A percentile compares a stretch with the other conserved stretches of the same genome.
Conservation (phyloP, 2,797 vertebrate species). For the Masticophis lateralis region DNA sequence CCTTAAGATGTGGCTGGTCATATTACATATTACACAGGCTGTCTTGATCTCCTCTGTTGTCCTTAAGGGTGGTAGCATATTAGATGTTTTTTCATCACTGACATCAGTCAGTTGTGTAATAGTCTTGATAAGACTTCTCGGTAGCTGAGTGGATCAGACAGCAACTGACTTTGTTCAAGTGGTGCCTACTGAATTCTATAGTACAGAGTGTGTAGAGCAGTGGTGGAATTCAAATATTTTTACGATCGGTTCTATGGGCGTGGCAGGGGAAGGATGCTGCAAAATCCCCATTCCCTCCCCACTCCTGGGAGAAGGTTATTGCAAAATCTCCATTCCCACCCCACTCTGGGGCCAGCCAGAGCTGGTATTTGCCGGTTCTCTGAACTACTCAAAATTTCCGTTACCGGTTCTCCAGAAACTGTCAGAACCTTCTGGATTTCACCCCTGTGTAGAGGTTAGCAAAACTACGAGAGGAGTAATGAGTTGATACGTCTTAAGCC, state of each 20-base stretch:
- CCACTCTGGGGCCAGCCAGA: no score
- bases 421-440: no score
- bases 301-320: no score
- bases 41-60: not conserved
- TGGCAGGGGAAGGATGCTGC: no score
- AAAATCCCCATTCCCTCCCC: no score
- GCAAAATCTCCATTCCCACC: no score
- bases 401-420: no score
- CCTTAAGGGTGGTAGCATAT: not conserved
- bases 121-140: not conserved
- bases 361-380: no score
- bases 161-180: not conserved
- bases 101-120: not conserved
- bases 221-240: no score
- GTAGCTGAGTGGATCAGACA: not conserved
- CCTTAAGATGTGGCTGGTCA: not conserved
- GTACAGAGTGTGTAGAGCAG: not conserved
- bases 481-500: not conserved
- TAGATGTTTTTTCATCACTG: not conserved
- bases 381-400: no score
- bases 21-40: not conserved
- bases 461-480: not conserved
- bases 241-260: no score
- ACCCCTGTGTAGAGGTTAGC: not conserved
- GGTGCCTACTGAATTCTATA: not conserved